A percentile compares a stretch with the other conserved stretches of the same genome.
These are phyloP conservation scores for Nycticorax nycticorax DNA, from an alignment of 2,113 vertebrate species.

Conservation along the genomic window DNA sequence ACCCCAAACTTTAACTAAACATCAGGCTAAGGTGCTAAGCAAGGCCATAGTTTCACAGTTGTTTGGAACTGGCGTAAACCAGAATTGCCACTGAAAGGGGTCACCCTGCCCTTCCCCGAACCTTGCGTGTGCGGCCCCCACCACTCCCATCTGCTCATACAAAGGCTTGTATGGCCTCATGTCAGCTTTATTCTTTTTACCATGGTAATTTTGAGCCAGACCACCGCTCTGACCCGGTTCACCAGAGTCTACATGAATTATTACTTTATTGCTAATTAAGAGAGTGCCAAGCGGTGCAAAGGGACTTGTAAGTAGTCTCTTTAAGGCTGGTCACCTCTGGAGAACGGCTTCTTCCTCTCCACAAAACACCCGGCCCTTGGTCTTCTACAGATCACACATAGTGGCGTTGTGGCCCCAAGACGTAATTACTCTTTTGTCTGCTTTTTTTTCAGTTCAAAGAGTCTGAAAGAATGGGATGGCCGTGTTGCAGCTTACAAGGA, in stretches of 20 bases:
- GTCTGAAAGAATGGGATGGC: not conserved
- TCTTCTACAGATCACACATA: not conserved
- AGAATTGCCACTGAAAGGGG: not conserved
- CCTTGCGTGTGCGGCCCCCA: not conserved
- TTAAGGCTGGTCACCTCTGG: not conserved
- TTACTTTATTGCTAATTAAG: not conserved
- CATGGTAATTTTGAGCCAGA: not conserved
- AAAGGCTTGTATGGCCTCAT: not conserved
- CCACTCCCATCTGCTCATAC: not conserved
- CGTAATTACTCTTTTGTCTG: not conserved
- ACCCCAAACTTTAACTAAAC: not conserved
- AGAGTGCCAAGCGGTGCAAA: not conserved
- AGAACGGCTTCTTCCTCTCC: not conserved
- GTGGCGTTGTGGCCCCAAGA: not conserved
- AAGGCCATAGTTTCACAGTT: not conserved
- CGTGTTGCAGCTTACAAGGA: not conserved
- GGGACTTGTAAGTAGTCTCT: not conserved
- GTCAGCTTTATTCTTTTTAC: not conserved
- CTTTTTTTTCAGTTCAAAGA: not conserved
- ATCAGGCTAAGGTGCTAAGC: not conserved
- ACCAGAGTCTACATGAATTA: fast-evolving
- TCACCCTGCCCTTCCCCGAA: not conserved
- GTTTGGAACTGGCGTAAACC: not conserved
- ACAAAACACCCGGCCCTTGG: not conserved
- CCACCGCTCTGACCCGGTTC: not conserved